A percentile compares a stretch with the other conserved stretches of the same genome.
Conservation (phyloP, 2,113 vertebrate species). For the Rutilus rutilus region DNA sequence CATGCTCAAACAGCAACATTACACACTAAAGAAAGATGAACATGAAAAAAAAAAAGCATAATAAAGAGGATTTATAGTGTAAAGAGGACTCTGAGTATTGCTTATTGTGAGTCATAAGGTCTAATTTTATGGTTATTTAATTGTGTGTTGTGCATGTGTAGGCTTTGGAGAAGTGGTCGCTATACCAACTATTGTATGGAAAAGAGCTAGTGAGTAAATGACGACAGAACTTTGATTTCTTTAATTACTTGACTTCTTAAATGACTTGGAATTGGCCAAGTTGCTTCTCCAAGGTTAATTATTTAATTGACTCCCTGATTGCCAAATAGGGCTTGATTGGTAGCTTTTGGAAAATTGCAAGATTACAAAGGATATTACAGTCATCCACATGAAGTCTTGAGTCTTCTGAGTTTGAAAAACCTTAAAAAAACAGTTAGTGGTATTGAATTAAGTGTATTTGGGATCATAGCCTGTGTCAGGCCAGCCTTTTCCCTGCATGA, state of each 20-base stretch:
- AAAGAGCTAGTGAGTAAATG: not conserved
- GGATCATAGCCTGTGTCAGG: conserved; percentile 13
- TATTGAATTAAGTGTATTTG: conserved; percentile 1
- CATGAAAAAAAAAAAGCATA: no score
- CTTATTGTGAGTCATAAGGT: not conserved
- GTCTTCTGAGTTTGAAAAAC: not conserved
- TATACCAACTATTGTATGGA: not conserved
- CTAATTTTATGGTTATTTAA: not conserved
- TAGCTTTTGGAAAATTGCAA: not conserved
- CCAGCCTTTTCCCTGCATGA: not conserved
- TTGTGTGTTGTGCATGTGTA: not conserved
- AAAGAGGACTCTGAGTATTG: no score
- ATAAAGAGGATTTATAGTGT: no score
- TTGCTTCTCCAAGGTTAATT: not conserved
- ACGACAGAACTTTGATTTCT: not conserved
- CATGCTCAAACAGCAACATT: no score
- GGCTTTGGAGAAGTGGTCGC: not conserved
- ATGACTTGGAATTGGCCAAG: not conserved
- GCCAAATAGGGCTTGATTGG: not conserved
- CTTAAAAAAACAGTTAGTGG: not conserved
- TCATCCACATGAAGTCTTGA: not conserved
- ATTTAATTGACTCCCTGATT: conserved; percentile 1
- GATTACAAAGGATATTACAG: not conserved
- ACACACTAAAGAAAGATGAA: no score
- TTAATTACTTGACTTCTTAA: not conserved